These are phyloP conservation scores for Orientallactaga bullata DNA, from an alignment of 2,113 vertebrate species.

Conservation along the genomic window DNA sequence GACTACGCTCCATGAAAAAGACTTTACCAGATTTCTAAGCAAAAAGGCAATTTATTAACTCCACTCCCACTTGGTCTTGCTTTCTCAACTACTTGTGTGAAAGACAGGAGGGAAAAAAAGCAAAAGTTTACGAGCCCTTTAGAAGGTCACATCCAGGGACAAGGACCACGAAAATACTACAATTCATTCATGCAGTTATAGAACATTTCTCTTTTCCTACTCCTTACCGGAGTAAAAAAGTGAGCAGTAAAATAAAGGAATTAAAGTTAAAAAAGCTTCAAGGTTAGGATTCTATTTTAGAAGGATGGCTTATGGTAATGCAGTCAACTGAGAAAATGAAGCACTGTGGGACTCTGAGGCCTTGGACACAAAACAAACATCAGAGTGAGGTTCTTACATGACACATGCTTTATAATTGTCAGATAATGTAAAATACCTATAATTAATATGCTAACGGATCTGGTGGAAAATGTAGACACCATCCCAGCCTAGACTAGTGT, in stretches of 20 bases:
- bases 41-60: background rate
- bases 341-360: background rate
- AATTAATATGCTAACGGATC: background rate
- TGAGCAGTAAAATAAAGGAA: background rate
- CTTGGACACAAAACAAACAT: background rate
- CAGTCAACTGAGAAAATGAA: background rate
- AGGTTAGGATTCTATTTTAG: background rate
- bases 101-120: background rate
- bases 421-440: background rate
- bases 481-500: background rate
- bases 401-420: background rate
- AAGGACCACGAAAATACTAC: background rate
- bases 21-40: background rate
- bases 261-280: background rate
- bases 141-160: background rate
- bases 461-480: background rate
- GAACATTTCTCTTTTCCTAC: background rate
- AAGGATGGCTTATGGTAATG: background rate
- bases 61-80: background rate
- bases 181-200: background rate
- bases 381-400: background rate
- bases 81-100: background rate
- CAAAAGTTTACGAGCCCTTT: background rate
- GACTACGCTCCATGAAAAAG: background rate
- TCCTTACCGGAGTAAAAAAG: background rate